Evolutionary conservation across 92 coral and sea anemone genomes (phyloP), one percentile per base, ranked within the genome.

Genomic region (Nematostella vectensis): DNA sequence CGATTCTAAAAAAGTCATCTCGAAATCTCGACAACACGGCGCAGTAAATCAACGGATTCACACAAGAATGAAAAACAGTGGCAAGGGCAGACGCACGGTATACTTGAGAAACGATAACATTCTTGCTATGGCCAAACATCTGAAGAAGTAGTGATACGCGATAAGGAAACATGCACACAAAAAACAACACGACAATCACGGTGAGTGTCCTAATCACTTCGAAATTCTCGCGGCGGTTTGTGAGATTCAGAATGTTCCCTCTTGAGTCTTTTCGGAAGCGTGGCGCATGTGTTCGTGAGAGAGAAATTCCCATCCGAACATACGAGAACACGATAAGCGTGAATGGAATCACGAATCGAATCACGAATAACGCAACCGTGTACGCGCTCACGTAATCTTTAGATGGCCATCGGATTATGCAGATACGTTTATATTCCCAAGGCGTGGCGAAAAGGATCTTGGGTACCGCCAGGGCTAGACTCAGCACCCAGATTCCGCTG

Each of bases 1-100:
- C 40, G 40, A 33, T 33, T 6, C 63, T 54, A 24, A 25, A 27
- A n/a, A 54, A 66, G 21, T 66, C 72, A 12, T 55, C 37, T 16
- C 74, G 48, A 27, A 65, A 59, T 4, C 57, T 55, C 36, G 39
- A 64, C 59, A 69, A 48, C 18, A 78, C 33, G 0, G 79, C 54
- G 15, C 85, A 79, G 54, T 64, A 78, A 11, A 62, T 68, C 43
- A 71, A 48, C 0, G 85, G 85, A 33, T 78, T 78, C 25, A 71
- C 67, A 21, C 85, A 78, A 38, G 78, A 62, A 36, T 78, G 85
- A 10, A 68, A 56, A 29, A 71, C 45, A 31, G 71, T 70, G 43
- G 65, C 28, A 31, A 65, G 29, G 9, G 85, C 72, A 0, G 79
- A 24, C 19, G 55, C 44, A 3, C 40, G 54, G 30, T 67, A 67